phyloP scores from a whole-genome alignment of 2,113 vertebrate genomes.

The Centrocercus urophasianus region DNA sequence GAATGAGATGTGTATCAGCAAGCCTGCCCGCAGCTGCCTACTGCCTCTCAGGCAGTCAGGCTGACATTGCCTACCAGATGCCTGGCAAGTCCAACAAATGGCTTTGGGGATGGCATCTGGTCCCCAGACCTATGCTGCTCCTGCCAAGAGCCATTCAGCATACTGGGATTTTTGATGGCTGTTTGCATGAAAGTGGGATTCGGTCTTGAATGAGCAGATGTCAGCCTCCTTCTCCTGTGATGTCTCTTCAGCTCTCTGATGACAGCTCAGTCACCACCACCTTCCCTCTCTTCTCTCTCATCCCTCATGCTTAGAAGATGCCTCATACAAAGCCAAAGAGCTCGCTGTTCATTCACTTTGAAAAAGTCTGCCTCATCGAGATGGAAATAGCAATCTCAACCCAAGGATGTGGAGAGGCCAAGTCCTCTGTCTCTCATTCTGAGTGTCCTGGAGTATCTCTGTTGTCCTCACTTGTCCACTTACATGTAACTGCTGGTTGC shows the following conservation, averaged over 20 bases:
- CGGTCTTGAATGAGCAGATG: rapidly evolving
- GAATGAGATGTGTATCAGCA: not conserved
- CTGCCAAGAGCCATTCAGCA: rapidly evolving
- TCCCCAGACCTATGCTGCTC: not conserved
- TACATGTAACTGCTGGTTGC: not conserved
- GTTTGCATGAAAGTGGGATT: not conserved
- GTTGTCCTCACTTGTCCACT: not conserved
- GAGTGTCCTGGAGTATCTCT: not conserved
- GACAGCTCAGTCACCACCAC: not conserved
- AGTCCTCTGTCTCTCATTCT: not conserved
- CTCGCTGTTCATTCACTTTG: not conserved
- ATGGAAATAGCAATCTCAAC: not conserved
- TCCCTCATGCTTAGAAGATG: not conserved
- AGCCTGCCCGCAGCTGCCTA: not conserved
- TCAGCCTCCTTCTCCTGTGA: not conserved
- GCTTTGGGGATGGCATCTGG: not conserved
- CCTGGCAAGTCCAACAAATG: not conserved
- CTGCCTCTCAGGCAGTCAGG: not conserved
- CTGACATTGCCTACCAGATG: not conserved
- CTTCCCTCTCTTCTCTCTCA: not conserved
- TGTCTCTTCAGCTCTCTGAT: not conserved
- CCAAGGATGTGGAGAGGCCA: rapidly evolving
- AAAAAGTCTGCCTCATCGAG: not conserved
- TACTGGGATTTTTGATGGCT: not conserved
- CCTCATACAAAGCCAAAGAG: not conserved